These are phyloP conservation scores for Mustela erminea DNA, from an alignment of 2,797 vertebrate genomes.

Conservation along the genomic window DNA sequence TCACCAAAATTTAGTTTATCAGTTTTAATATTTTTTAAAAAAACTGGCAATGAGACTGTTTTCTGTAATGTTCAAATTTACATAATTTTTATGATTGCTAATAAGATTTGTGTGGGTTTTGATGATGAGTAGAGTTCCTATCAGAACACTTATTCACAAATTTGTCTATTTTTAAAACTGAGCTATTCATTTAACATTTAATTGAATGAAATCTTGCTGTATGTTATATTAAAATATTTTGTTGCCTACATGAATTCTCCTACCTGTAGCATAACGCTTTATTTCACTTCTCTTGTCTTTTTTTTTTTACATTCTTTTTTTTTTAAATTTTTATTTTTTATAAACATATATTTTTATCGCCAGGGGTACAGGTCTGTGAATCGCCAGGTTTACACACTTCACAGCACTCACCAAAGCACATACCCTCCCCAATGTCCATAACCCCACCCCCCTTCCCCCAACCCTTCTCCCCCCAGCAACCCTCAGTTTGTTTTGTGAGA, in stretches of 20 bases:
- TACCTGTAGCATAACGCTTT: neutral
- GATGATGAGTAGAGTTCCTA: neutral
- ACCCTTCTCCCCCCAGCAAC: too few relatives aligned
- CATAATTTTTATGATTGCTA: neutral
- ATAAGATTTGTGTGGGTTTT: neutral
- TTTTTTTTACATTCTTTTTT: neutral
- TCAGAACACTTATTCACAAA: neutral
- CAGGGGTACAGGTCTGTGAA: too few relatives aligned
- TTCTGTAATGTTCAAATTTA: neutral
- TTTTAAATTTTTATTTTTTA: too few relatives aligned
- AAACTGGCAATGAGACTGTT: neutral
- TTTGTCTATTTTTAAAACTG: neutral
- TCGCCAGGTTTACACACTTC: too few relatives aligned
- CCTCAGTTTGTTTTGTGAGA: too few relatives aligned
- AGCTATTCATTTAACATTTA: slow-evolving; percentile 1
- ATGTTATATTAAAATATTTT: neutral
- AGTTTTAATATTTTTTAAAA: neutral
- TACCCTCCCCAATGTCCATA: too few relatives aligned
- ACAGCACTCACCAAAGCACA: too few relatives aligned
- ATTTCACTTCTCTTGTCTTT: neutral
- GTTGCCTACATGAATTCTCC: neutral
- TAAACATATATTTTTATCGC: too few relatives aligned
- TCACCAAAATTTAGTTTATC: neutral
- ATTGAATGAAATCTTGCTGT: neutral
- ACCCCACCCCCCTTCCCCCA: too few relatives aligned